Evolutionary conservation across 2,797 vertebrate genomes (phyloP).

Genomic region (Mus caroli): DNA sequence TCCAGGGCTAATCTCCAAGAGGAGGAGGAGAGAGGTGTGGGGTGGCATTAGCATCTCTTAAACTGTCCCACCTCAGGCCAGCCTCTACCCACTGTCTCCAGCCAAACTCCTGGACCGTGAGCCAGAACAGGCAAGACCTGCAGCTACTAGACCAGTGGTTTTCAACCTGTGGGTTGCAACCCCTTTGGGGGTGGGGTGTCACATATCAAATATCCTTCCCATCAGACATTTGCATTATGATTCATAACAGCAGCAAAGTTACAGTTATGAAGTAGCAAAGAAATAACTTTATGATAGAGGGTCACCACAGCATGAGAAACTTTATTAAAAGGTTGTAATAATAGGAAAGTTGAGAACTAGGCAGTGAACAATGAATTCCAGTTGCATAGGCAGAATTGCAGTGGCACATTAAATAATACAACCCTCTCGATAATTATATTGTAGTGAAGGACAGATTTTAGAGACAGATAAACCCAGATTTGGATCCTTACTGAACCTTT

Average conservation of each 20-base stretch:
- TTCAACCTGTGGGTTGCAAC: background rate
- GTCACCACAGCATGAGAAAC: background rate
- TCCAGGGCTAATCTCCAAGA: background rate
- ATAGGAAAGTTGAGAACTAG: background rate
- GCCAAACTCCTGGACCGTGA: background rate
- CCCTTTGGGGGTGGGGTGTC: background rate
- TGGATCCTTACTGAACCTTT: background rate
- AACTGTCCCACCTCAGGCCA: background rate
- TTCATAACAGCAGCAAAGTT: background rate
- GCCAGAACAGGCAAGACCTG: background rate
- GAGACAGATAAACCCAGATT: background rate
- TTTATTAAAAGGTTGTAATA: background rate
- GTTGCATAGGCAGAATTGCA: background rate
- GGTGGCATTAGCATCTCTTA: background rate
- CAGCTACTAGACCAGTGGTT: background rate
- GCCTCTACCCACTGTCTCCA: background rate
- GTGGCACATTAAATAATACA: background rate
- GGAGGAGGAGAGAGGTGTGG: background rate
- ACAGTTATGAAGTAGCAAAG: background rate
- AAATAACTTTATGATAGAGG: background rate
- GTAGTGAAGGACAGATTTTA: background rate
- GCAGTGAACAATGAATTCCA: no score
- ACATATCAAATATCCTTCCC: background rate
- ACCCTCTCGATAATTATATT: background rate
- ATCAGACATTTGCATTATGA: background rate